A percentile compares a stretch with the other conserved stretches of the same genome.
These are phyloP conservation scores for Pteropus alecto DNA, from an alignment of 2,113 vertebrate species.

Conservation along the genomic window DNA sequence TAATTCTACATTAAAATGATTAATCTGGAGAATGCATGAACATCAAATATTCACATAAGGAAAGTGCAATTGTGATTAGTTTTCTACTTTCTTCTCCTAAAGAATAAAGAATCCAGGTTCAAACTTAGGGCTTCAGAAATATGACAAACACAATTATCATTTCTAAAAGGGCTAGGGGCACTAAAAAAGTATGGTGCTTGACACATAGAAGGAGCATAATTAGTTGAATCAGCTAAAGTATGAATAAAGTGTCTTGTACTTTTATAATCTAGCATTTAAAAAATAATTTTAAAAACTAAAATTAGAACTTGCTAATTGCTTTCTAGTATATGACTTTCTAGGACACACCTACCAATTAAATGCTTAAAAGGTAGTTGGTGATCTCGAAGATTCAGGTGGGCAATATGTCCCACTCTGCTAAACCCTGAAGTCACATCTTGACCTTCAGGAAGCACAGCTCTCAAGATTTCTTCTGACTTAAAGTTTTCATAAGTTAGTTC, in stretches of 20 bases:
- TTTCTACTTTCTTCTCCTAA: not conserved
- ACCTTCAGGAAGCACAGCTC: slow-evolving; percentile 92
- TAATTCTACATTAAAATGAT: slow-evolving; percentile 14
- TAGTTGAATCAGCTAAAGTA: not conserved
- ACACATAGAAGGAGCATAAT: not conserved
- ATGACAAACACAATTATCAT: not conserved
- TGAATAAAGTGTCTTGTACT: not conserved
- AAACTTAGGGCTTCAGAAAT: not conserved
- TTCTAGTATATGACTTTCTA: not conserved
- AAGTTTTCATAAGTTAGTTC: slow-evolving; percentile 93
- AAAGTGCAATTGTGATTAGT: slow-evolving; percentile 16
- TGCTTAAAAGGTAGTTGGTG: slow-evolving; percentile 94
- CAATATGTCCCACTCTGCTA: slow-evolving; percentile 96
- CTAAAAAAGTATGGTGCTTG: not conserved
- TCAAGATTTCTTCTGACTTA: slow-evolving; percentile 94
- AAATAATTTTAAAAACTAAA: slow-evolving; percentile 18
- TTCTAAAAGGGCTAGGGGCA: not conserved
- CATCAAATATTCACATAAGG: slow-evolving; percentile 38
- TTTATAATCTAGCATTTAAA: not conserved
- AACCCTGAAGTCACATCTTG: slow-evolving; percentile 94
- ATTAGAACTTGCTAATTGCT: slow-evolving; percentile 13
- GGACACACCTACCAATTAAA: slow-evolving; percentile 90
- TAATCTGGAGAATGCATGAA: not conserved
- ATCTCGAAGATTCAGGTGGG: slow-evolving; percentile 95
- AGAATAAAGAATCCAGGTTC: not conserved